Base-by-base conservation (phyloP, 2,888 invertebrate genomes). In the Rhamphomyia laevipes region DNA sequence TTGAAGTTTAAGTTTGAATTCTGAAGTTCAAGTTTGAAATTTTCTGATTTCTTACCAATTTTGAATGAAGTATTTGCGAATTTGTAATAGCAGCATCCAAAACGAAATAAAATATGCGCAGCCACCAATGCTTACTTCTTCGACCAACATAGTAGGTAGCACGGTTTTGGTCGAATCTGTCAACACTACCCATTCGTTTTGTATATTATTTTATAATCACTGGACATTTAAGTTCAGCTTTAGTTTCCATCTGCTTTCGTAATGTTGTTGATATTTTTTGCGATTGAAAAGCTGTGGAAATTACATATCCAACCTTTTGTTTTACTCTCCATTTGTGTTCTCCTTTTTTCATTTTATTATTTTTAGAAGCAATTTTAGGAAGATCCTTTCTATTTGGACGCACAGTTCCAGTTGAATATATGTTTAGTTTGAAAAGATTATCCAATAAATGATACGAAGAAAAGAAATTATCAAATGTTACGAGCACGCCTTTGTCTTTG, bases 21-120 rank as follows among this genome's bases (percentile, higher is more conserved):
- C 21, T 3, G 21, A 21, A 21, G 21, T 21, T 21, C 5, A n/a
- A 35, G n/a, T 35, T 35, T 35, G 35, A n/a, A n/a, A 35, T 5
- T 35, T 35, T 35, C n/a, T 35, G 13, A 6, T 9, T 35, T 35
- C 35, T 35, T n/a, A n/a, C 13, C n/a, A 35, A n/a, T 2, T n/a
- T 35, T 13, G 35, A 9, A 35, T 35, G 35, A 6, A 35, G n/a
- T n/a, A 35, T 35, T 6, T 35, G 35, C 5, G 23, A 12, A 21
- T 51, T 49, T 38, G 47, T 51, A 35, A 51, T 49, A 12, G 46
- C 46, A 11, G 47, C 40, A 4, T 49, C 51, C 2, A 45, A 12
- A 12, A 47, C 18, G 6, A 47, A 48, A 15, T 63, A 64, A 3
- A 62, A 51, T 6, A 51, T 33, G 1, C 46, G 42, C 7, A 49